phyloP scores from a whole-genome alignment of 2,888 invertebrate genomes.

The Spilarctia lutea region DNA sequence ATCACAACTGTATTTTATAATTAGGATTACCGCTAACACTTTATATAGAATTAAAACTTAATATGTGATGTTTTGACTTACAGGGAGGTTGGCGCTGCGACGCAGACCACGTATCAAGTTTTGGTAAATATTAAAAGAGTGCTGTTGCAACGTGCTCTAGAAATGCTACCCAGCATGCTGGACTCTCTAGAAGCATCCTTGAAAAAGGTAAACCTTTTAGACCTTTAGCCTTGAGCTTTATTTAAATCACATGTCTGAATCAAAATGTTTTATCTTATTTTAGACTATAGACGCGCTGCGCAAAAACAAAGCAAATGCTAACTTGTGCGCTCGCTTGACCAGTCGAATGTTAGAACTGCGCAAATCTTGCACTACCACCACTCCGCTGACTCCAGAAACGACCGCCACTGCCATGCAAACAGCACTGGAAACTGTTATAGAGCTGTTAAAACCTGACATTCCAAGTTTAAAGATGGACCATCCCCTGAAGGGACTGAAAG shows the following conservation, averaged over 20 bases:
- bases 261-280: not conserved
- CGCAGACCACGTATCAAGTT: constrained; percentile 73
- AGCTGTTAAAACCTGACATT: constrained; percentile 77
- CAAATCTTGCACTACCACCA: constrained; percentile 75
- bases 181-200: constrained; percentile 91
- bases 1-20: no score
- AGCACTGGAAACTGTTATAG: constrained; percentile 76
- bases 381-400: constrained; percentile 79
- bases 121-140: constrained; percentile 82
- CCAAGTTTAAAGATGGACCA: constrained; percentile 71
- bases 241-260: not conserved
- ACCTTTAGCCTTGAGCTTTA: not conserved
- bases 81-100: constrained; percentile 77
- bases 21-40: no score
- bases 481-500: constrained; percentile 64
- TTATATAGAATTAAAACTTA: no score
- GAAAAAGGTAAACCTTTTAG: constrained; percentile 80
- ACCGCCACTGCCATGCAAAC: constrained; percentile 78
- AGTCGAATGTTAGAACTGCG: constrained; percentile 75
- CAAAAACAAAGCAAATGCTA: constrained; percentile 87
- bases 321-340: constrained; percentile 69
- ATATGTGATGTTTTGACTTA: constrained; percentile 22
- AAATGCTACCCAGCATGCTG: constrained; percentile 90
- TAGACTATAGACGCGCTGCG: constrained; percentile 90
- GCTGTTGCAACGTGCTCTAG: constrained; percentile 91